A percentile compares a stretch with the other conserved stretches of the same genome.
These are phyloP conservation scores for Archips xylosteana DNA, from an alignment of 2,888 invertebrate genomes.

Conservation along the genomic window DNA sequence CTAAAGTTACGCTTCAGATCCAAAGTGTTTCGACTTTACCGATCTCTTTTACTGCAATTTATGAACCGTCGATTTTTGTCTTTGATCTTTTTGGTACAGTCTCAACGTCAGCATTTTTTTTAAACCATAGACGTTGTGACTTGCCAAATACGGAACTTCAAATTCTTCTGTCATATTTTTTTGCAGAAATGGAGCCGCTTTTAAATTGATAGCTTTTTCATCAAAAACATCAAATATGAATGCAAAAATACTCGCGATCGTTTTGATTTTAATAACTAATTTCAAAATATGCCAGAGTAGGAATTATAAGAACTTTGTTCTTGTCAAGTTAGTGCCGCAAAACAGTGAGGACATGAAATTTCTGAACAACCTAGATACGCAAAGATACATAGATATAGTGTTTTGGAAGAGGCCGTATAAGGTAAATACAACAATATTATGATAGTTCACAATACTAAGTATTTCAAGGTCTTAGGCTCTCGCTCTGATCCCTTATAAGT, in stretches of 20 bases:
- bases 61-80: no score
- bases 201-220: background rate
- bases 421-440: conserved; percentile 45
- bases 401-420: conserved; percentile 68
- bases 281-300: conserved; percentile 54
- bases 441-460: background rate
- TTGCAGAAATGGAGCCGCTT: background rate
- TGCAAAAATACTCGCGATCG: conserved; percentile 50
- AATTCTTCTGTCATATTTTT: conserved; percentile 14
- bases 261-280: conserved; percentile 56
- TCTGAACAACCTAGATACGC: conserved; percentile 59
- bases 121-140: background rate
- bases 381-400: conserved; percentile 63
- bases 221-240: conserved; percentile 53
- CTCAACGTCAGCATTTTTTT: background rate
- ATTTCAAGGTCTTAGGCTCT: background rate
- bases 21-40: no score
- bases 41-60: no score
- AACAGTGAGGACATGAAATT: conserved; percentile 64
- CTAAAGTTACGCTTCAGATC: no score
- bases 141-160: background rate
- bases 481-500: no score
- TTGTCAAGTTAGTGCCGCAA: conserved; percentile 56
- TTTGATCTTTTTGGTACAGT: no score
- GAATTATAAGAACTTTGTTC: conserved; percentile 58